Percentiles rank a stretch among this genome's conserved stretches.
phyloP scores from a whole-genome alignment of 2,797 vertebrate genomes.

The Rhinophrynus dorsalis region DNA sequence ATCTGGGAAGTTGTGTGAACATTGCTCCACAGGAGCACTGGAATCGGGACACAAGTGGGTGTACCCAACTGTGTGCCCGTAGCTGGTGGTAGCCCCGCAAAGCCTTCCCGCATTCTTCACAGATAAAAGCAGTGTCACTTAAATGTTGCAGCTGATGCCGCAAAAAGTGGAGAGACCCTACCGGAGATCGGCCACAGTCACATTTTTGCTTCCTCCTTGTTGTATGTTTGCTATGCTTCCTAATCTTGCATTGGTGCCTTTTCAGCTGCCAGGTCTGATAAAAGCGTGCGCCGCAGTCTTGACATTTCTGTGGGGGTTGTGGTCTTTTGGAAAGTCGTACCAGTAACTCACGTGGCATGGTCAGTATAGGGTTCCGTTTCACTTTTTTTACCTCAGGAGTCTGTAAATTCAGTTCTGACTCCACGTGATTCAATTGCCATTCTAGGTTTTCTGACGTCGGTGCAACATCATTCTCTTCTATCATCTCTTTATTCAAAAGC shows the following conservation, averaged over 20 bases:
- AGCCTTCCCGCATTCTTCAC: conserved; percentile 71
- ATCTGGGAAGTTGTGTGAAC: conserved; percentile 43
- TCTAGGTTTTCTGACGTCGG: conserved; percentile 46
- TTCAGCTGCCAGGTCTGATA: conserved; percentile 65
- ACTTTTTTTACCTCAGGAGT: background rate
- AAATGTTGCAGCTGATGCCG: conserved; percentile 76
- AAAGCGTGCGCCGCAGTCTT: conserved; percentile 71
- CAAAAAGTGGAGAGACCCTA: conserved; percentile 70
- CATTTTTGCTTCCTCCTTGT: conserved; percentile 61
- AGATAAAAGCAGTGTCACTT: conserved; percentile 70
- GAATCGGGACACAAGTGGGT: conserved; percentile 27
- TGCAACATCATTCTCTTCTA: background rate
- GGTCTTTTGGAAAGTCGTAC: background rate
- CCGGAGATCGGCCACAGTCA: conserved; percentile 72
- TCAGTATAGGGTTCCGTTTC: background rate
- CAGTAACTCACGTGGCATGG: background rate
- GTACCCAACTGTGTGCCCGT: conserved; percentile 58
- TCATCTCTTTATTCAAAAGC: background rate
- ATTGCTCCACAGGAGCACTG: conserved; percentile 41
- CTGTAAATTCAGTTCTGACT: background rate
- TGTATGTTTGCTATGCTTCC: conserved; percentile 54
- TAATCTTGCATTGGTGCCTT: conserved; percentile 4
- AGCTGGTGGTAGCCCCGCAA: conserved; percentile 71
- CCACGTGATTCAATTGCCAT: no score
- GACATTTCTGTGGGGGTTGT: conserved; percentile 63